Percentiles rank a stretch among this genome's conserved stretches.
phyloP scores from a whole-genome alignment of 2,888 invertebrate species.

The Parapristionchus giblindavisi region DNA sequence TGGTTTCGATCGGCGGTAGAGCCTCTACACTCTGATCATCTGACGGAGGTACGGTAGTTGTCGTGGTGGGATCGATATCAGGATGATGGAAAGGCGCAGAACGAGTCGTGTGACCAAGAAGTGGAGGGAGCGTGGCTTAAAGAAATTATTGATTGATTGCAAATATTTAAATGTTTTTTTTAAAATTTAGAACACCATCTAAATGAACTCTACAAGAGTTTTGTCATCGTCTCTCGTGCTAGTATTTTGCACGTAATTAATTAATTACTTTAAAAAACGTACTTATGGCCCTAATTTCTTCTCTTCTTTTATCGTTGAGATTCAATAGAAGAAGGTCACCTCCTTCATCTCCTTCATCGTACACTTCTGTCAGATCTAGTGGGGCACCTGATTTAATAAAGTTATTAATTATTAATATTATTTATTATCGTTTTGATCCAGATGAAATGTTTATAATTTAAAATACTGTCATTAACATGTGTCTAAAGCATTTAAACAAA shows the following conservation, averaged over 20 bases:
- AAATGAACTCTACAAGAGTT: too few relatives aligned
- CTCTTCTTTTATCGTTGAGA: slow-evolving; percentile 8
- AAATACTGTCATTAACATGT: too few relatives aligned
- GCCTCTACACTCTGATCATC: slow-evolving; percentile 8
- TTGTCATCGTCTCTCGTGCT: too few relatives aligned
- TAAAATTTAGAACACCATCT: too few relatives aligned
- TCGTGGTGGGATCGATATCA: neutral
- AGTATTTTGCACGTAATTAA: too few relatives aligned
- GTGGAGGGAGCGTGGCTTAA: neutral
- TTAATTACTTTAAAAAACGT: too few relatives aligned
- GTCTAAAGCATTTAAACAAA: too few relatives aligned
- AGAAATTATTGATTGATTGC: neutral
- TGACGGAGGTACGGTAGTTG: neutral
- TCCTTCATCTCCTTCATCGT: slow-evolving; percentile 12
- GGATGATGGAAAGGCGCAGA: slow-evolving; percentile 3
- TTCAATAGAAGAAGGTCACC: neutral
- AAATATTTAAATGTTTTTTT: neutral
- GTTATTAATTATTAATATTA: neutral
- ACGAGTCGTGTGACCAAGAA: neutral
- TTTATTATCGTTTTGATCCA: neutral
- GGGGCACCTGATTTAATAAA: neutral
- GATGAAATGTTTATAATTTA: too few relatives aligned
- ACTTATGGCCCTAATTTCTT: slow-evolving; percentile 20
- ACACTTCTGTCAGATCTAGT: neutral
- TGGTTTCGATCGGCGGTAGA: too few relatives aligned